These are phyloP conservation scores for Gadus chalcogrammus DNA, from an alignment of 2,113 vertebrate species.

Conservation along the genomic window DNA sequence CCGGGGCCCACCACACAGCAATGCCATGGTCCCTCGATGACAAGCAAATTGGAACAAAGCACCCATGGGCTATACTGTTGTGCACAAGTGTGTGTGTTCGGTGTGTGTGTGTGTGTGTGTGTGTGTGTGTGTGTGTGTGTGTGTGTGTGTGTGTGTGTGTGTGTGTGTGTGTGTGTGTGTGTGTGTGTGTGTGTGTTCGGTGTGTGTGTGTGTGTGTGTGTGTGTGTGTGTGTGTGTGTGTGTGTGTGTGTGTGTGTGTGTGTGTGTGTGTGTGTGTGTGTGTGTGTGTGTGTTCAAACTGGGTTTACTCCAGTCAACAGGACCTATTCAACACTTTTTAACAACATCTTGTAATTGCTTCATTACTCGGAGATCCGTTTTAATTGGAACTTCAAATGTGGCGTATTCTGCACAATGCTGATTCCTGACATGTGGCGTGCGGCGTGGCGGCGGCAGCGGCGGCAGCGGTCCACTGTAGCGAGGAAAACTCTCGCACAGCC, in stretches of 20 bases:
- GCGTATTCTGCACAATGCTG: slow-evolving; percentile 56
- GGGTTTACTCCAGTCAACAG: slow-evolving; percentile 46
- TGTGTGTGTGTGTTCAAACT: slow-evolving; percentile 33
- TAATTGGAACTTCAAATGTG: slow-evolving; percentile 60
- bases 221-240: slow-evolving; percentile 5
- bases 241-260: slow-evolving; percentile 20
- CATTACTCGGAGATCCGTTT: slow-evolving; percentile 55
- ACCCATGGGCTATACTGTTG: slow-evolving; percentile 20
- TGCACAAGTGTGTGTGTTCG: too few relatives aligned
- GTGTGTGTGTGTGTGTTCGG: slow-evolving; percentile 12
- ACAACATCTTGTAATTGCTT: slow-evolving; percentile 56
- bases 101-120: too few relatives aligned
- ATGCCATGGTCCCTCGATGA: slow-evolving; percentile 36
- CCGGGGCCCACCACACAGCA: slow-evolving; percentile 38
- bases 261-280: slow-evolving; percentile 7
- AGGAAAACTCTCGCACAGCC: slow-evolving; percentile 47
- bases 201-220: slow-evolving; percentile 6
- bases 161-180: slow-evolving; percentile 20
- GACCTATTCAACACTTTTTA: slow-evolving; percentile 32
- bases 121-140: too few relatives aligned
- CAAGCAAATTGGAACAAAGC: slow-evolving; percentile 53
- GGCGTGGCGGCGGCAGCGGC: slow-evolving; percentile 25
- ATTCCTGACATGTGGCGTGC: slow-evolving; percentile 58
- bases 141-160: slow-evolving; percentile 3
- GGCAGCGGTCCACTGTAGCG: too few relatives aligned